Base-by-base conservation (phyloP, 2,113 vertebrate species). In the Cygnus buccinator region DNA sequence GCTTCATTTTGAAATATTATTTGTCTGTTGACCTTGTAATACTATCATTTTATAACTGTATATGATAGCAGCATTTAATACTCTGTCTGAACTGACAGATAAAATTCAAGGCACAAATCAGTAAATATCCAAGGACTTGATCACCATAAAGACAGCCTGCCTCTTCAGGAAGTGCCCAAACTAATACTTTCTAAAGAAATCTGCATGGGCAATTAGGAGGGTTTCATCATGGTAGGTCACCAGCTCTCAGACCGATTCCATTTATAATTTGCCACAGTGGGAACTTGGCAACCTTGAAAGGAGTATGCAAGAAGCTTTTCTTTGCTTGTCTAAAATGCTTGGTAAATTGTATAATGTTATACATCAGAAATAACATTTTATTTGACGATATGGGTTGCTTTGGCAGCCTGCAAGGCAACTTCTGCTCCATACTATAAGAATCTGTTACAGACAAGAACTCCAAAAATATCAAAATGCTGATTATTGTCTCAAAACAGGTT, bases 11-110 rank as follows among this genome's bases (percentile, higher is more conserved):
- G 50, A 78, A 87, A 62, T 66, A 90, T 75, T 72, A 82, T 93
- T 92, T 93, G n/a, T 46, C 78, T 67, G n/a, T 67, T 93, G 75
- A 88, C 85, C 93, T 90, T 88, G 62, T 80, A 80, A 87, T 85
- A 13, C 26, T 71, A 57, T 67, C 9, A 46, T 93, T 91, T 66
- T n/a, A 92, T 83, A 82, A 92, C 44, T 67, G 75, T 50, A 13
- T 87, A 84, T 46, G 87, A 88, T 79, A 93, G 44, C 31, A 76
- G 29, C 65, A 71, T 90, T 77, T 93, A 96, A 80, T 90, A 85
- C 59, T 50, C 71, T 55, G n/a, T 25, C 62, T 83, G 55, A 39
- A 17, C 44, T 88, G 75, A 84, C 37, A 87, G 63, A 91, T 80
- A 93, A 93, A 91, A 90, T 67, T 80, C 67, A 85, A 94, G 67